phyloP scores from a whole-genome alignment of 2,888 invertebrate species.

The Ecliptopera silaceata region DNA sequence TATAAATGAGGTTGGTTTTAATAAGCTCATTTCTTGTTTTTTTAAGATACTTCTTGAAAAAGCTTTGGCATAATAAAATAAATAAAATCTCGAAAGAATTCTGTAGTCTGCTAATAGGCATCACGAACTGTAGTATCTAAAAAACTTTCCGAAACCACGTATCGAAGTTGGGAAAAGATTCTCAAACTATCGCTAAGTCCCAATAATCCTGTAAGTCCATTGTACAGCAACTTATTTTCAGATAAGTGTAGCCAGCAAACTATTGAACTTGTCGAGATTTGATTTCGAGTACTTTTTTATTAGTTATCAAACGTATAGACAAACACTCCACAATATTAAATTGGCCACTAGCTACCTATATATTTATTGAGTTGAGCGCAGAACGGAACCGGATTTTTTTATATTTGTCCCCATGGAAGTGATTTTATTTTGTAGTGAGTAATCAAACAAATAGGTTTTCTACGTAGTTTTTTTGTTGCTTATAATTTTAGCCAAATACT shows the following conservation, averaged over 20 bases:
- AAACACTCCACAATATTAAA: too few species aligned
- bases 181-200: constrained; percentile 66
- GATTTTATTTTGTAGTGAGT: too few species aligned
- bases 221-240: constrained; percentile 57
- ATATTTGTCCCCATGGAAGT: too few species aligned
- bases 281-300: constrained; percentile 7
- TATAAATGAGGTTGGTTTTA: too few species aligned
- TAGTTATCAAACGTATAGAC: not conserved
- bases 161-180: constrained; percentile 65
- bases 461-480: too few species aligned
- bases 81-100: not conserved
- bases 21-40: too few species aligned
- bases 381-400: too few species aligned
- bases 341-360: too few species aligned
- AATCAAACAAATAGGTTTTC: too few species aligned
- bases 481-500: too few species aligned
- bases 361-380: too few species aligned
- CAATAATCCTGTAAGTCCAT: constrained; percentile 70
- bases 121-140: constrained; percentile 30
- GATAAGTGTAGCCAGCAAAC: constrained; percentile 37
- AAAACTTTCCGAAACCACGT: constrained; percentile 64
- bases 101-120: constrained; percentile 47
- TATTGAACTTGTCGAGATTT: constrained; percentile 17
- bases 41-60: not conserved
- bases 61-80: too few species aligned